Conservation (phyloP, 2,888 invertebrate genomes). For the Anagyrus pseudococci region DNA sequence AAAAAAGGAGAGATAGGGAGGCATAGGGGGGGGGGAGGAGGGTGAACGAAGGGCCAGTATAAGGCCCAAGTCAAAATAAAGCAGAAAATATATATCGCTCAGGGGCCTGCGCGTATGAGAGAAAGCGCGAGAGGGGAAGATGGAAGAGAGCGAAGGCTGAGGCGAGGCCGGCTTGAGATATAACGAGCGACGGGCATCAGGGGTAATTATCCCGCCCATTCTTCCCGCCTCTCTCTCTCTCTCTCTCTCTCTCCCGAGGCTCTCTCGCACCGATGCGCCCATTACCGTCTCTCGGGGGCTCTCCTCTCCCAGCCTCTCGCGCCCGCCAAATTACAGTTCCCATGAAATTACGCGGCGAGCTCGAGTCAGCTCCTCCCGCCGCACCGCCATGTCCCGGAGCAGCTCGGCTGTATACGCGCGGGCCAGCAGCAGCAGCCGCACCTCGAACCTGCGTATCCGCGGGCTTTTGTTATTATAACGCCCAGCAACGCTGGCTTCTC, state of each 20-base stretch:
- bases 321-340: conserved; percentile 55
- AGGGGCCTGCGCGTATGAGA: no score
- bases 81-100: no score
- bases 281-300: conserved; percentile 49
- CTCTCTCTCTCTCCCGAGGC: conserved; percentile 26
- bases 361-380: background rate
- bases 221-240: conserved; percentile 56
- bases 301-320: conserved; percentile 12
- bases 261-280: conserved; percentile 48
- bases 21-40: conserved; percentile 7
- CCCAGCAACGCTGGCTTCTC: no score
- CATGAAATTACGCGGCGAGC: conserved; percentile 54
- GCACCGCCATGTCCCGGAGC: no score
- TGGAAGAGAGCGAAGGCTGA: conserved; percentile 19
- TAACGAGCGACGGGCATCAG: conserved; percentile 58
- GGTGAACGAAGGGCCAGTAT: no score
- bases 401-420: conserved; percentile 9
- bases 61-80: no score
- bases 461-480: no score
- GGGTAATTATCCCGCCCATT: conserved; percentile 61
- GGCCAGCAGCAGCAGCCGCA: conserved; percentile 6
- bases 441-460: no score
- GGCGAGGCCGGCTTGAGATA: conserved; percentile 45
- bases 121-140: conserved; percentile 10
- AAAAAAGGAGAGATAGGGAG: background rate